Evolutionary conservation across 2,797 vertebrate genomes (phyloP).

Genomic region (Microctenopoma stevenorrisi): DNA sequence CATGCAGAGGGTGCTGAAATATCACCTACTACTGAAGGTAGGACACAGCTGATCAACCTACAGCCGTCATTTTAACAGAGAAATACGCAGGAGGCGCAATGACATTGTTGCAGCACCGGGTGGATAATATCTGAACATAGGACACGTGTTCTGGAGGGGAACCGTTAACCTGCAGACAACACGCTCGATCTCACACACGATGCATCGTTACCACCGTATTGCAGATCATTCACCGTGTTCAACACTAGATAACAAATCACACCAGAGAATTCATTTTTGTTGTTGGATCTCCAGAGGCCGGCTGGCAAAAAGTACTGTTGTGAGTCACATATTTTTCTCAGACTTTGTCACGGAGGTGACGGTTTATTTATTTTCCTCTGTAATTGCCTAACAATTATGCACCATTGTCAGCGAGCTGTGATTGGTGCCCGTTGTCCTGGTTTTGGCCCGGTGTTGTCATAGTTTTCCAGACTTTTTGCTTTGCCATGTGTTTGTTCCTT

Average conservation of each 20-base stretch:
- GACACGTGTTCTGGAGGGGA: no score
- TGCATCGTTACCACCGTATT: not conserved
- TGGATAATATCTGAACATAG: no score
- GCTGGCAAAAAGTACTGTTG: not conserved
- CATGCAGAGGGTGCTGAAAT: conserved; percentile 98
- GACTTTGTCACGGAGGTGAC: not conserved
- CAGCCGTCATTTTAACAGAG: not conserved
- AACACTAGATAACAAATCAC: not conserved
- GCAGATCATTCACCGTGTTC: not conserved
- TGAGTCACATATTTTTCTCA: not conserved
- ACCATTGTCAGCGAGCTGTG: conserved; percentile 1
- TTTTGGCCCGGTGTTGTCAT: not conserved
- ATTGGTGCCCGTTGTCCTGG: conserved; percentile 4
- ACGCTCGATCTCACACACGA: no score
- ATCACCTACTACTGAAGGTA: conserved; percentile 97
- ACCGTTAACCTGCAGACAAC: no score
- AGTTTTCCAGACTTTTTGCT: conserved; percentile 7
- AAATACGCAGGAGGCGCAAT: not conserved
- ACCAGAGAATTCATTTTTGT: not conserved
- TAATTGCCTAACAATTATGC: not conserved
- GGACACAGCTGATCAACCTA: conserved; percentile 2
- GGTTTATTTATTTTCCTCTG: not conserved
- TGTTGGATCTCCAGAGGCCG: not conserved
- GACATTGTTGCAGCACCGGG: no score
- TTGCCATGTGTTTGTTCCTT: not conserved